Base-by-base conservation (phyloP, 35 echinoderm and acorn worm species). In the Ptychodera flava region DNA sequence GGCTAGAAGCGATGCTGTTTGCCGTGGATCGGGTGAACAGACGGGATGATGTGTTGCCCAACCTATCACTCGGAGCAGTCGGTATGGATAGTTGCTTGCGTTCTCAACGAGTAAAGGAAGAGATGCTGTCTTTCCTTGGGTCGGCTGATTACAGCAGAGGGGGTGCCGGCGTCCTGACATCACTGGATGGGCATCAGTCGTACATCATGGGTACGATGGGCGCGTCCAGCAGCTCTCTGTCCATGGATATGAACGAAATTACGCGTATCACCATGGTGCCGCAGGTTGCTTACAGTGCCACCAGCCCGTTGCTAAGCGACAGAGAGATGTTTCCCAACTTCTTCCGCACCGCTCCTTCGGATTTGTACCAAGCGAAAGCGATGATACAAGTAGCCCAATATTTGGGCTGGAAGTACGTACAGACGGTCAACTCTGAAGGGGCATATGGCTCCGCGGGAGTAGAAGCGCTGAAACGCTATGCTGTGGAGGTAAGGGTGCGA, bases 1-100 rank as follows among this genome's bases (percentile, higher is more conserved):
- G 89, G 16, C 79, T 97, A 31, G 89, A 97, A 80, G 95, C 95
- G 29, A 91, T 97, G 92, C 28, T 97, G 36, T 97, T 89, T 35
- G 91, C 89, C 12, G 33, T 97, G 1, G 87, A 97, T 38, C 29
- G 84, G n/a, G 86, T 97, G 29, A 97, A 97, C 52, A 53, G 52
- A 0, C 89, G 89, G 30, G 35, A 35, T 12, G 33, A 1, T 6
- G 34, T 93, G 36, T 81, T 97, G 14, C 95, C 95, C 0, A 84
- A 80, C 16, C 76, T 97, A 2, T 76, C 30, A 29, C 33, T 97
- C 0, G 95, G 95, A 0, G 78, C 93, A 27, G 91, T 93, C 30
- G 95, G 86, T 14, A 81, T 91, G 16, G 89, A 97, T 35, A 97
- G 91, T 0, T 97, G 95, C 16, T 84, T 81, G 0, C 78, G 85